Conservation (phyloP, 2,888 invertebrate genomes). For the Harpalus rubripes region DNA sequence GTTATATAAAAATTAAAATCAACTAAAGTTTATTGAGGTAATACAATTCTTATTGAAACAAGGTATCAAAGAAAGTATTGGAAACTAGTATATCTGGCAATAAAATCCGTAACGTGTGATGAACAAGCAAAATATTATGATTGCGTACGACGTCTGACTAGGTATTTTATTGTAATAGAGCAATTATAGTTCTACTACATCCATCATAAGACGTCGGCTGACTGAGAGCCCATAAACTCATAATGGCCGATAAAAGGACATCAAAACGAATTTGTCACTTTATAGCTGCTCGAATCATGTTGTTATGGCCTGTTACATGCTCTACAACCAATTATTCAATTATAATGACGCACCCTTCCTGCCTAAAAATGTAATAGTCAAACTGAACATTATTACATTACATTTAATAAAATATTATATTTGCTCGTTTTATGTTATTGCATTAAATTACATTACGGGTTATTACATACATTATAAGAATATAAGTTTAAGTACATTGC, state of each 20-base stretch:
- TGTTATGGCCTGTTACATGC: constrained; percentile 36
- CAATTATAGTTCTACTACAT: constrained; percentile 43
- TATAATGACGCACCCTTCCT: background rate
- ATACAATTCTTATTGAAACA: background rate
- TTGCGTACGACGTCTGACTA: background rate
- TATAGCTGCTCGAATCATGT: constrained; percentile 13
- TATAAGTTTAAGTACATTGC: too few species aligned
- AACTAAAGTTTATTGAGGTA: background rate
- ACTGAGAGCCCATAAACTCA: constrained; percentile 31
- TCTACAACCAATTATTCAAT: constrained; percentile 22
- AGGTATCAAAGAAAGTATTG: background rate
- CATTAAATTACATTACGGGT: too few species aligned
- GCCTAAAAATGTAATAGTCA: background rate
- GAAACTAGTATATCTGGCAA: background rate
- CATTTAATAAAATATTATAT: background rate
- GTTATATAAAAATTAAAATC: too few species aligned
- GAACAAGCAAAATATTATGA: constrained; percentile 3
- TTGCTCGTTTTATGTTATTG: too few species aligned
- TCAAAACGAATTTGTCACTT: constrained; percentile 52
- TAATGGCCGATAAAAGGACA: constrained; percentile 51
- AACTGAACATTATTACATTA: background rate
- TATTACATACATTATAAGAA: too few species aligned
- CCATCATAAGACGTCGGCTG: constrained; percentile 28
- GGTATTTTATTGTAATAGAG: constrained; percentile 44
- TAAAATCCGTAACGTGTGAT: background rate